Conservation (phyloP, 2,113 vertebrate genomes). For the Macquaria australasica region DNA sequence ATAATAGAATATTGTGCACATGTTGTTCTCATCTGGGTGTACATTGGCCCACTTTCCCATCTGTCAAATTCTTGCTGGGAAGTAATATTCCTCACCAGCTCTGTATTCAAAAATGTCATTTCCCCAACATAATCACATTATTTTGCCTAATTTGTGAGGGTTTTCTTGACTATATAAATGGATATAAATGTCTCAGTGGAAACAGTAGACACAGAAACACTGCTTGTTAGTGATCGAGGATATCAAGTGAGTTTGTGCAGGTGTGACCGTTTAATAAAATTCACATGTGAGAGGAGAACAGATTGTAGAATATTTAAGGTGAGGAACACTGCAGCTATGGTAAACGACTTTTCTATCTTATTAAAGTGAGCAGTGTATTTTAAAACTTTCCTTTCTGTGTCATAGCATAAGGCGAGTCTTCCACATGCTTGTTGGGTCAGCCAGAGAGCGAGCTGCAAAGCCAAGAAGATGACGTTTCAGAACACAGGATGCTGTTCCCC, state of each 20-base stretch:
- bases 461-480: conserved; percentile 18
- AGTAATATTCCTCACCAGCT: background rate
- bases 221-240: background rate
- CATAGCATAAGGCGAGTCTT: background rate
- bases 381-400: background rate
- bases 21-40: background rate
- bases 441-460: background rate
- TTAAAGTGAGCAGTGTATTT: background rate
- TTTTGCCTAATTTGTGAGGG: background rate
- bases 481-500: conserved; percentile 8
- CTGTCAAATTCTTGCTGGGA: background rate
- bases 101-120: background rate
- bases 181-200: background rate
- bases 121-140: background rate
- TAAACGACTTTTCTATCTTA: background rate
- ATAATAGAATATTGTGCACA: background rate
- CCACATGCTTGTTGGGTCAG: conserved; percentile 1
- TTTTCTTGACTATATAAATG: background rate
- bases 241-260: background rate
- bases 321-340: background rate
- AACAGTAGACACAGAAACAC: background rate
- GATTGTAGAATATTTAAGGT: background rate
- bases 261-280: background rate
- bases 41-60: too few relatives aligned
- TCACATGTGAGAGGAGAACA: background rate